phyloP scores from a whole-genome alignment of 2,888 invertebrate species.

The Ametastegia equiseti region DNA sequence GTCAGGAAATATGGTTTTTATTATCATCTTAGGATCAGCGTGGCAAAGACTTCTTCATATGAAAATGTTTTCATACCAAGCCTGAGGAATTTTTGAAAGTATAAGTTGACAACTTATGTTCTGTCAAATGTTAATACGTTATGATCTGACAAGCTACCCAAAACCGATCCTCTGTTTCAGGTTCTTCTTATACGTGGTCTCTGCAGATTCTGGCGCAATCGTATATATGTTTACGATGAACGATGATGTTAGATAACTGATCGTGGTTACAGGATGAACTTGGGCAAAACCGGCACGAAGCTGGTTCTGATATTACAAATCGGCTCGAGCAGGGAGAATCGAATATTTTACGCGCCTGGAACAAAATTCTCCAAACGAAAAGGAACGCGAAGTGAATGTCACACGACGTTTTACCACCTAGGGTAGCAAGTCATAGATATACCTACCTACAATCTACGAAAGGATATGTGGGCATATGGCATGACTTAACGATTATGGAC shows the following conservation, averaged over 20 bases:
- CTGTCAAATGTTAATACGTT: neutral
- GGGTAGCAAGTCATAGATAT: neutral
- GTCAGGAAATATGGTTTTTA: too few species aligned
- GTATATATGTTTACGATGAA: neutral
- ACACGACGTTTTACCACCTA: neutral
- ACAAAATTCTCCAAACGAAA: neutral
- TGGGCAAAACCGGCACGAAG: neutral
- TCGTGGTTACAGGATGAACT: neutral
- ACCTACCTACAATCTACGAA: neutral
- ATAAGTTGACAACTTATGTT: neutral
- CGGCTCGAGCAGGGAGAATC: neutral
- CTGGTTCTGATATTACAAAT: neutral
- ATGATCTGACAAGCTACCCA: neutral
- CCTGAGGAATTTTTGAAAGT: neutral
- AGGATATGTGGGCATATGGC: neutral
- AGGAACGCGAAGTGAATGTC: slow-evolving; percentile 32
- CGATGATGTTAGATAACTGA: neutral
- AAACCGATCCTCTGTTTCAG: neutral
- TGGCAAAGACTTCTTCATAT: neutral
- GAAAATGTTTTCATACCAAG: neutral
- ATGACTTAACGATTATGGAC: neutral
- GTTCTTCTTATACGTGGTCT: neutral
- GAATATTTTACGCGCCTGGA: neutral
- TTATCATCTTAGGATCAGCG: neutral
- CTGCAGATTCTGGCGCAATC: neutral